phyloP scores from a whole-genome alignment of 1,140 invertebrate species.

The Whitmania pigra region DNA sequence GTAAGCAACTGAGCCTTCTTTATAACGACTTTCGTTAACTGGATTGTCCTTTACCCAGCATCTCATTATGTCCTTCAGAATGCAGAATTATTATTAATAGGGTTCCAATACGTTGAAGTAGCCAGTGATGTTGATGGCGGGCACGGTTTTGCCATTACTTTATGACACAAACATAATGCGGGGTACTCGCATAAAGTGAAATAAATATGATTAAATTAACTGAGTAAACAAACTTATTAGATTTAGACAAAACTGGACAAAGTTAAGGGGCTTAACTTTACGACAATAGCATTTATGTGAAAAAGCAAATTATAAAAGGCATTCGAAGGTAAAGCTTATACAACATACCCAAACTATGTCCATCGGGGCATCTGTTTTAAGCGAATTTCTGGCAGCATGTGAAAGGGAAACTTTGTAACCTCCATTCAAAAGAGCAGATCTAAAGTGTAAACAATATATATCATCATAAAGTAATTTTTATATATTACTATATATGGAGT shows the following conservation, averaged over 20 bases:
- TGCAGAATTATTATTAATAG: conserved; percentile 11
- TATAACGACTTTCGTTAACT: conserved; percentile 31
- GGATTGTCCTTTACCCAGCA: conserved; percentile 61
- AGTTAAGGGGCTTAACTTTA: too few species aligned
- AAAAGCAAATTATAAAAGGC: too few species aligned
- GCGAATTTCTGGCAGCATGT: conserved; percentile 69
- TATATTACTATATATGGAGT: conserved; percentile 26
- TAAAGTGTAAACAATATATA: conserved; percentile 38
- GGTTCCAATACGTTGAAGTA: too few species aligned
- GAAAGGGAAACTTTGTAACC: conserved; percentile 83
- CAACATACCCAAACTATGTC: conserved; percentile 64
- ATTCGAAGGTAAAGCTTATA: too few species aligned
- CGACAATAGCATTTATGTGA: too few species aligned
- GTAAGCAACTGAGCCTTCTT: conserved; percentile 29
- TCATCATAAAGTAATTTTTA: too few species aligned
- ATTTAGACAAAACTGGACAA: too few species aligned
- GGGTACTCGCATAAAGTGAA: too few species aligned
- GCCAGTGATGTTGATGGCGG: too few species aligned
- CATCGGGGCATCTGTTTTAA: conserved; percentile 85
- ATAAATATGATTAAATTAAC: too few species aligned
- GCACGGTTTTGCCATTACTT: too few species aligned
- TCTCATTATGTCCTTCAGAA: conserved; percentile 58
- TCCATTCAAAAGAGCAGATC: conserved; percentile 83
- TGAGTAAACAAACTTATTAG: neutral
- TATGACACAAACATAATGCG: too few species aligned